Evolutionary conservation across 35 echinoderm and acorn worm genomes (phyloP).

Genomic region (Apostichopus japonicus): DNA sequence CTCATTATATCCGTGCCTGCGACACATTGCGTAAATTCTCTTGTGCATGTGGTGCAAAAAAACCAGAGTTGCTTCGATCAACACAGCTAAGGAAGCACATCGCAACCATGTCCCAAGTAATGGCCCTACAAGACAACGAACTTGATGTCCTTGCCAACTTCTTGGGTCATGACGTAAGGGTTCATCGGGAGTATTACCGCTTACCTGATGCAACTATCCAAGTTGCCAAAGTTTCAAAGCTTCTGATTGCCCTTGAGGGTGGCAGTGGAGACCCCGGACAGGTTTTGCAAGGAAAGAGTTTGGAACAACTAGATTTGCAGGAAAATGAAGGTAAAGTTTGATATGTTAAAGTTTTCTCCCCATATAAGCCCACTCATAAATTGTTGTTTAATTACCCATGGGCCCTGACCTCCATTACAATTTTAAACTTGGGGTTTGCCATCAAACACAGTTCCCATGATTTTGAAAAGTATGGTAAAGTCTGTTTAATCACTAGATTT

Average conservation of each 20-base stretch:
- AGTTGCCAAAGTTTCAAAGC: conserved; percentile 61
- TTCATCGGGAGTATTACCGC: conserved; percentile 74
- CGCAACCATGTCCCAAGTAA: conserved; percentile 18
- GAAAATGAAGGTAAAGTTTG: neutral
- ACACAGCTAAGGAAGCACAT: conserved; percentile 64
- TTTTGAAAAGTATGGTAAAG: too few species aligned
- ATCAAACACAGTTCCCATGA: neutral
- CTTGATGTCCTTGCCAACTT: conserved; percentile 71
- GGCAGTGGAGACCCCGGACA: conserved; percentile 28
- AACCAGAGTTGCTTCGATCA: conserved; percentile 46
- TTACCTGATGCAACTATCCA: conserved; percentile 62
- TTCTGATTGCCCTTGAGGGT: conserved; percentile 64
- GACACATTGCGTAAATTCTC: conserved; percentile 64
- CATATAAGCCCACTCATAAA: neutral
- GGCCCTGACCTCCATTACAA: neutral
- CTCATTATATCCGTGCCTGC: conserved; percentile 42
- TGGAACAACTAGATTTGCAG: conserved; percentile 47
- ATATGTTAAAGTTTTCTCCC: neutral
- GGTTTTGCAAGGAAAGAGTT: conserved; percentile 1
- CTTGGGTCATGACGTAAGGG: conserved; percentile 67
- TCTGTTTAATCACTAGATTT: too few species aligned
- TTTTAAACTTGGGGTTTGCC: neutral
- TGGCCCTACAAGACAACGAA: conserved; percentile 62
- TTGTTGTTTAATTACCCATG: neutral
- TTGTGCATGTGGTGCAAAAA: conserved; percentile 59